Conservation (phyloP, 1,140 invertebrate species). For the Antheraea mylitta region DNA sequence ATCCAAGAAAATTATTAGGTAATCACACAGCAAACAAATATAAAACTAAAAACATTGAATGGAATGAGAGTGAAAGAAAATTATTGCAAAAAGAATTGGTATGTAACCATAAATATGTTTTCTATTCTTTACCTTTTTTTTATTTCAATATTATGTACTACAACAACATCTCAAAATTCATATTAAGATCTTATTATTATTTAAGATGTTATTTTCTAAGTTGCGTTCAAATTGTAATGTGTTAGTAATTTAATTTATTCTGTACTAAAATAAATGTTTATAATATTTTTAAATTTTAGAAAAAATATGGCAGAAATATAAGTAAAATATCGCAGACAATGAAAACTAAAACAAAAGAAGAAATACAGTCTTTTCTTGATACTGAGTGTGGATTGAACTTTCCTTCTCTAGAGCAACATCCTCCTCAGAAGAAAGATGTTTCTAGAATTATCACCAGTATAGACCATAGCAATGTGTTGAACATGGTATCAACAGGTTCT, state of each 20-base stretch:
- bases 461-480: conserved; percentile 71
- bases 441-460: not conserved
- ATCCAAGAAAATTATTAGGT: conserved; percentile 47
- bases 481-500: conserved; percentile 66
- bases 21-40: conserved; percentile 35
- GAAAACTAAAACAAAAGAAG: conserved; percentile 81
- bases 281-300: conserved; percentile 56
- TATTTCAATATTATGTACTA: too few relatives aligned
- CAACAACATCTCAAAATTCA: too few relatives aligned
- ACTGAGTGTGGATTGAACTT: conserved; percentile 68
- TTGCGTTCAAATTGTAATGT: too few relatives aligned
- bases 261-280: too few relatives aligned
- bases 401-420: conserved; percentile 34
- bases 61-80: conserved; percentile 80
- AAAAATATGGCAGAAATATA: conserved; percentile 82
- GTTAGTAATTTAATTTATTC: not conserved
- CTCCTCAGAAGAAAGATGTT: conserved; percentile 25
- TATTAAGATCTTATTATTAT: too few relatives aligned
- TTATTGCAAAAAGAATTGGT: conserved; percentile 81
- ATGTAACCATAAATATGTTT: conserved; percentile 24
- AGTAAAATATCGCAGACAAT: conserved; percentile 82
- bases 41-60: conserved; percentile 43
- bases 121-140: too few relatives aligned
- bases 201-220: too few relatives aligned
- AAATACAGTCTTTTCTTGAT: conserved; percentile 79